These are phyloP conservation scores for Falco biarmicus DNA, from an alignment of 2,797 vertebrate species.

Conservation along the genomic window DNA sequence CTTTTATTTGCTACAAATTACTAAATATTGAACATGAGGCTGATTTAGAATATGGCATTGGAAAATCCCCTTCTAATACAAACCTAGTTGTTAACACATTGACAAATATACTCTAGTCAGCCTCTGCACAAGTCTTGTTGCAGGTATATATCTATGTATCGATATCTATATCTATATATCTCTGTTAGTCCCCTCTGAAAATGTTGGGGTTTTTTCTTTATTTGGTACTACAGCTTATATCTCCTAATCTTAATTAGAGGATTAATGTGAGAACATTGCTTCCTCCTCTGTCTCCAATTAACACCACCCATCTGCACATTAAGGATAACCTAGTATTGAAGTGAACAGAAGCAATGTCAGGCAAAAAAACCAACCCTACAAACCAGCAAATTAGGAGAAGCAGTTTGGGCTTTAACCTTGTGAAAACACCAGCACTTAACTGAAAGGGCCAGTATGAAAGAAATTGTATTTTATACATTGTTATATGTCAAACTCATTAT, in stretches of 20 bases:
- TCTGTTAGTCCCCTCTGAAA: not conserved
- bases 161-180: too few species aligned
- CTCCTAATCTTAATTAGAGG: not conserved
- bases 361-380: not conserved
- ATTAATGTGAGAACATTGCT: not conserved
- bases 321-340: not conserved
- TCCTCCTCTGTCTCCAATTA: not conserved
- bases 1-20: not conserved
- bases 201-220: not conserved
- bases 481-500: not conserved
- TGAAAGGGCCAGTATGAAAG: not conserved
- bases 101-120: not conserved
- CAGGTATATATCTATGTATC: too few species aligned
- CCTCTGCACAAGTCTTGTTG: not conserved
- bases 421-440: not conserved
- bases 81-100: not conserved
- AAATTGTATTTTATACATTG: not conserved
- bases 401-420: not conserved
- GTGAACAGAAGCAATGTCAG: not conserved
- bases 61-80: not conserved
- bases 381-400: not conserved
- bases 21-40: not conserved
- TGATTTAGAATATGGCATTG: not conserved
- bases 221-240: not conserved
- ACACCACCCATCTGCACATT: not conserved